Base-by-base conservation (phyloP, 2,888 invertebrate genomes). In the Pasiphila rectangulata region DNA sequence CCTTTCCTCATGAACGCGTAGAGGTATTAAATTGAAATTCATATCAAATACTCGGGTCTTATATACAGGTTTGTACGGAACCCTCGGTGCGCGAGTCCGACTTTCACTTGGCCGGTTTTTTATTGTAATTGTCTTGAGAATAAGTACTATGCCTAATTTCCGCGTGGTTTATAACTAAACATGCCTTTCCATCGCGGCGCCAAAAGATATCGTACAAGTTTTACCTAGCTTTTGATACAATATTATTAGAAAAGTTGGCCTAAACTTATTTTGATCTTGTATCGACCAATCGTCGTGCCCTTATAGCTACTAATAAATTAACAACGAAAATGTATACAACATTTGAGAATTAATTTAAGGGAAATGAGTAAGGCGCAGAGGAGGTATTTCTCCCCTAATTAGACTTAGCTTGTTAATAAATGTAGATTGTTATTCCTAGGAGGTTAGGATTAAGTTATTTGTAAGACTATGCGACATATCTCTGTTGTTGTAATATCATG, bases 381-480 rank as follows among this genome's bases (percentile, higher is more conserved):
- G 15, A 32, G 40, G 36, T 6, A n/a, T 20, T 29, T 32, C 17
- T 39, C 34, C 20, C 13, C 23, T 29, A 48, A 54, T 46, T 49
- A 57, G 56, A 51, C 37, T 20, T 63, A 63, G 57, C 57, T 60
- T 63, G 64, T 66, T 72, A 64, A 62, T 63, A 17, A 41, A 57
- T 72, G 36, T 55, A 78, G 68, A 67, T 67, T 67, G 69, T 76
- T 79, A 67, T 60, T 50, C 12, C 10, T 76, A 75, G 65, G 59
- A 52, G 68, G 64, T 47, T 67, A 68, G 59, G 41, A 59, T 51
- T 63, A 57, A 56, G 51, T 30, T 34, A 46, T 29, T 40, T 13
- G 57, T 66, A 63, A 51, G 57, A 54, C 50, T 59, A 64, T 55
- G 67, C 74, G 51, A 80, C 80, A 81, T 79, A 81, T 79, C 80